phyloP scores from a whole-genome alignment of 2,113 vertebrate genomes.

The Recurvirostra avosetta region DNA sequence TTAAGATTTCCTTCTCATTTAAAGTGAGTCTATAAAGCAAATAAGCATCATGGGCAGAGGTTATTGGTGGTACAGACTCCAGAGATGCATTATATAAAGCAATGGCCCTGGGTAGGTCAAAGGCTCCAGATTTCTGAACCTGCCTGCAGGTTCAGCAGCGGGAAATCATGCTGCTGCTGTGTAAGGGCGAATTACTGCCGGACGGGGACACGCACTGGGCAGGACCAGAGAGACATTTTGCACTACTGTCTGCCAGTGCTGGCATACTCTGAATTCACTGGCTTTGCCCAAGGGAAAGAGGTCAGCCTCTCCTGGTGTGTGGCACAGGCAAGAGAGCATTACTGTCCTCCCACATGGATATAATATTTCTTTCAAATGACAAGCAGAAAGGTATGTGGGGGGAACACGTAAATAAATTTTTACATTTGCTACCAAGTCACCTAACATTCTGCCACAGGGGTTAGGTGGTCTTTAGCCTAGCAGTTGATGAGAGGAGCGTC shows the following conservation, averaged over 20 bases:
- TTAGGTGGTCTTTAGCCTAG: not conserved
- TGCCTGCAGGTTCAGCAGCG: not conserved
- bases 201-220: accelerated
- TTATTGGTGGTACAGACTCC: not conserved
- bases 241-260: not conserved
- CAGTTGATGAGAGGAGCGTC: not conserved
- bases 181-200: not conserved
- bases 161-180: not conserved
- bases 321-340: not conserved
- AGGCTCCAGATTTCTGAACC: not conserved
- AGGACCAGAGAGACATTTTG: not conserved
- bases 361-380: not conserved
- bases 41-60: not conserved
- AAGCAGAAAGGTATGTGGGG: not conserved
- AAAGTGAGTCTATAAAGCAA: not conserved
- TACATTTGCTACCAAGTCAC: not conserved
- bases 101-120: not conserved
- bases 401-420: not conserved
- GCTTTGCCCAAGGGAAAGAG: not conserved
- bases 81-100: not conserved
- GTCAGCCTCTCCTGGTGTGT: not conserved
- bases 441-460: accelerated
- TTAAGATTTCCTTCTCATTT: not conserved
- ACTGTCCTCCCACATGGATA: not conserved
- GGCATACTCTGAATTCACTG: not conserved